Evolutionary conservation across 2,888 invertebrate species (phyloP).

Genomic region (Drosophila rubida): DNA sequence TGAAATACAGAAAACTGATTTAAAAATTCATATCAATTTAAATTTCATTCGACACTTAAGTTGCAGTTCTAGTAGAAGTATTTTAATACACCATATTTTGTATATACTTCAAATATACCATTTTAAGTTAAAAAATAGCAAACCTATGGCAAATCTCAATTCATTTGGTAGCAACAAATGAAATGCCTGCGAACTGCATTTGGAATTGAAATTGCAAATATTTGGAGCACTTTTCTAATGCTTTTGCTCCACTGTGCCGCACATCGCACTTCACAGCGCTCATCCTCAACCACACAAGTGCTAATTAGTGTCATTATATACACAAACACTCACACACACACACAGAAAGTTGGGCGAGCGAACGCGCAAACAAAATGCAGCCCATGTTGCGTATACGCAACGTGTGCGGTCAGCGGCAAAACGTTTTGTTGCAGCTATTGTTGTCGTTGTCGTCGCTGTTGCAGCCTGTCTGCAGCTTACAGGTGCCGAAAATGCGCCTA

Average conservation of each 20-base stretch:
- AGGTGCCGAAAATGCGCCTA: conserved; percentile 56
- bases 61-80: no score
- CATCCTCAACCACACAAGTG: conserved; percentile 19
- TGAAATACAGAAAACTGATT: no score
- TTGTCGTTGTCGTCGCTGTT: conserved; percentile 13
- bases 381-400: conserved; percentile 62
- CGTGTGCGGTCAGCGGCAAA: conserved; percentile 31
- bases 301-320: conserved; percentile 53
- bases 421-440: conserved; percentile 25
- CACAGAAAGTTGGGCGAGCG: neutral
- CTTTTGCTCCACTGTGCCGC: conserved; percentile 14
- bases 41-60: no score
- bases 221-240: no score
- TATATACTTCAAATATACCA: no score
- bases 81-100: no score
- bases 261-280: conserved; percentile 21
- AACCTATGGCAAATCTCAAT: no score
- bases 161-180: no score
- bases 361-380: conserved; percentile 11
- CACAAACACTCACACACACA: conserved; percentile 9
- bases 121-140: no score
- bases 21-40: no score
- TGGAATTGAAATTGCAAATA: no score
- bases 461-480: conserved; percentile 43
- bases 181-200: no score